phyloP scores from a whole-genome alignment of 2,888 invertebrate genomes.

The Drepana falcataria region DNA sequence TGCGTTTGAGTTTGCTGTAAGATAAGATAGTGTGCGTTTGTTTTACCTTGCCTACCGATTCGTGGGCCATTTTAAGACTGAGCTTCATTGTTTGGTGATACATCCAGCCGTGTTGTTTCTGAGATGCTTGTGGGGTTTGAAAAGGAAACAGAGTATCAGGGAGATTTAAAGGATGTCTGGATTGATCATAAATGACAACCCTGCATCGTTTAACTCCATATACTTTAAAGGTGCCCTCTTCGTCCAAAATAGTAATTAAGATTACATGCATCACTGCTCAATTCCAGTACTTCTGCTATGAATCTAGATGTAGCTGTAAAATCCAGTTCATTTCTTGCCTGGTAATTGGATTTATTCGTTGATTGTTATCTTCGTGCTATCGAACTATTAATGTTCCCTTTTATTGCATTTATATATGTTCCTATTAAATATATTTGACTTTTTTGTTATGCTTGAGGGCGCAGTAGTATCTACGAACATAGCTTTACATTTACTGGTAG shows the following conservation, averaged over 20 bases:
- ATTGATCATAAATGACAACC: not conserved
- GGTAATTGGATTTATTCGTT: not conserved
- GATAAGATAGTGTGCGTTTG: slow-evolving; percentile 74
- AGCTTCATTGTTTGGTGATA: slow-evolving; percentile 63
- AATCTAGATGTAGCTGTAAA: not conserved
- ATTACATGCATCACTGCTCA: not conserved
- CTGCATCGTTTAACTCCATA: not conserved
- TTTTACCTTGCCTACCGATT: slow-evolving; percentile 73
- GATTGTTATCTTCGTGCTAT: not conserved
- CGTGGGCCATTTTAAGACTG: slow-evolving; percentile 67
- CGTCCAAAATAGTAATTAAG: too few relatives aligned
- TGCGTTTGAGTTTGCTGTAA: slow-evolving; percentile 70
- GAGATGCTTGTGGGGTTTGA: slow-evolving; percentile 34
- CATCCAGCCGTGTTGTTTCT: slow-evolving; percentile 49
- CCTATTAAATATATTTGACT: too few relatives aligned
- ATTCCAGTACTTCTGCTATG: not conserved
- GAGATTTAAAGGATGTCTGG: slow-evolving; percentile 6
- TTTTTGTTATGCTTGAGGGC: too few relatives aligned
- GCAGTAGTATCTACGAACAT: too few relatives aligned
- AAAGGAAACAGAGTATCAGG: slow-evolving; percentile 43
- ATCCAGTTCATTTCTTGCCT: not conserved
- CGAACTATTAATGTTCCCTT: not conserved
- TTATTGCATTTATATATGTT: not conserved
- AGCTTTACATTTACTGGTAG: too few relatives aligned
- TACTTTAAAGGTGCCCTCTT: too few relatives aligned